A percentile compares a stretch with the other conserved stretches of the same genome.
Evolutionary conservation across 2,888 invertebrate genomes (phyloP).

Genomic region (Ametastegia equiseti): DNA sequence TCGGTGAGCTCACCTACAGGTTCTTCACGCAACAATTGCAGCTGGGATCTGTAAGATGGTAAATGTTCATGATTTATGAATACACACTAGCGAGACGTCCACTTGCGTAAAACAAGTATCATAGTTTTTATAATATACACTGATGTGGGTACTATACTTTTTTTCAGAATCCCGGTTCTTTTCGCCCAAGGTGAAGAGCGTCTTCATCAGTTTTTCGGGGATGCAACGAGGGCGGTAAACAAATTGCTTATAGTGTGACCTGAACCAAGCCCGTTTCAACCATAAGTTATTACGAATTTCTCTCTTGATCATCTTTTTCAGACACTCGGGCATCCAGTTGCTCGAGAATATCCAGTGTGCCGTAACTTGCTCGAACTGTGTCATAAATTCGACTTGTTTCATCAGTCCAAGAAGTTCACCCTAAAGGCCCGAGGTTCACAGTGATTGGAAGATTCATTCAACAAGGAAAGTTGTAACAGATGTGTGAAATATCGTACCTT

Average conservation of each 20-base stretch:
- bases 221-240: no score
- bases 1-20: background rate
- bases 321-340: conserved; percentile 57
- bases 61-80: background rate
- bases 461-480: background rate
- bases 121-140: no score
- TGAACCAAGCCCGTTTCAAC: conserved; percentile 54
- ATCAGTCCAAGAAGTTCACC: conserved; percentile 64
- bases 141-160: background rate
- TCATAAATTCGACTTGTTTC: conserved; percentile 69
- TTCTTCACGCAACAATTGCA: background rate
- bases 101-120: no score
- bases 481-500: conserved; percentile 53
- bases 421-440: conserved; percentile 46
- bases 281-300: no score
- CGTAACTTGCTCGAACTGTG: conserved; percentile 65
- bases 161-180: conserved; percentile 46
- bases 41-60: background rate
- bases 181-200: conserved; percentile 56
- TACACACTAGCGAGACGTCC: no score
- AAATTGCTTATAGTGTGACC: no score
- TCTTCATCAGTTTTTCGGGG: conserved; percentile 54
- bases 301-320: conserved; percentile 51
- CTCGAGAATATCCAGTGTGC: conserved; percentile 60
- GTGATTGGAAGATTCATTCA: no score